Evolutionary conservation across 1,140 invertebrate genomes (phyloP).

Genomic region (Papilio xuthus): DNA sequence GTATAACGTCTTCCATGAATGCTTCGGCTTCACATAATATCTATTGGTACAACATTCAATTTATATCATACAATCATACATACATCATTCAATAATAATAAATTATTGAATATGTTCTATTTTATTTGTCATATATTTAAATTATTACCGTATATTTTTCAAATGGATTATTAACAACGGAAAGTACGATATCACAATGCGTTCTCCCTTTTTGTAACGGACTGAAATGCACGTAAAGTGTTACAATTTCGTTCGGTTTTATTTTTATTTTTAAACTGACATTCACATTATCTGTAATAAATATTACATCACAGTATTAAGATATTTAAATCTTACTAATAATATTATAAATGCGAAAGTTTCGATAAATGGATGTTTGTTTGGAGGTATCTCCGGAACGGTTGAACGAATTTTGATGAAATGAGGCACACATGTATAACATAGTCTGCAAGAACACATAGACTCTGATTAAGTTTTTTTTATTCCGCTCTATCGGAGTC

Average conservation of each 20-base stretch:
- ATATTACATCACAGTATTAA: neutral
- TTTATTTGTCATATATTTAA: neutral
- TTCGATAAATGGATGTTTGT: too few species aligned
- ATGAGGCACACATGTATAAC: too few species aligned
- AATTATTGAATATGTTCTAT: neutral
- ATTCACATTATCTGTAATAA: conserved; percentile 55
- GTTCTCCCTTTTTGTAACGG: conserved; percentile 64
- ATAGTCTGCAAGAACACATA: too few species aligned
- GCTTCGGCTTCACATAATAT: conserved; percentile 72
- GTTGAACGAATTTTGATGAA: too few species aligned
- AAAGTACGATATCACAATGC: conserved; percentile 65
- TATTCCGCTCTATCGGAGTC: too few species aligned
- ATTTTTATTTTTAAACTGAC: conserved; percentile 53
- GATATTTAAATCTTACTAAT: conserved; percentile 17
- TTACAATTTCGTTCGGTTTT: conserved; percentile 56
- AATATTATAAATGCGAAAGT: too few species aligned
- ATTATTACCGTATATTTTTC: conserved; percentile 65
- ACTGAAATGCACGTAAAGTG: conserved; percentile 60
- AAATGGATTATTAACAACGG: conserved; percentile 70
- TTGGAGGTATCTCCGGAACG: too few species aligned
- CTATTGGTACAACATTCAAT: conserved; percentile 29
- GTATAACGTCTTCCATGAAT: conserved; percentile 74
- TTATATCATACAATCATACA: neutral
- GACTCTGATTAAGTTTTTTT: too few species aligned
- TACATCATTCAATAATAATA: too few species aligned